Evolutionary conservation across 1,140 invertebrate genomes (phyloP).

Genomic region (Spodoptera frugiperda): DNA sequence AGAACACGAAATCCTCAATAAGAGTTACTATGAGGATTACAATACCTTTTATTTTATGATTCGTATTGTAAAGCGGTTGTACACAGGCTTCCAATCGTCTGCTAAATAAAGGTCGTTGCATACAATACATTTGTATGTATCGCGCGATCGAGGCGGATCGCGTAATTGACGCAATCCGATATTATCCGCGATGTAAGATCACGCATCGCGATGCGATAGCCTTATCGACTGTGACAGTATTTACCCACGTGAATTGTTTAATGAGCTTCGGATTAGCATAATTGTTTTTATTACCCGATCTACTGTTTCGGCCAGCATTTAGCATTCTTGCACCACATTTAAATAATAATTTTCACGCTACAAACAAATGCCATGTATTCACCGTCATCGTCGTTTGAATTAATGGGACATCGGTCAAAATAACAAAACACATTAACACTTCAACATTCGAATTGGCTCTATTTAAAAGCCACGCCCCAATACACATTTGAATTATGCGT

Average conservation of each 20-base stretch:
- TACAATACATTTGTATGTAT: slow-evolving; percentile 80
- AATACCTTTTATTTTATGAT: slow-evolving; percentile 44
- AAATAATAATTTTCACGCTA: background rate
- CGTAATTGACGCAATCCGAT: slow-evolving; percentile 84
- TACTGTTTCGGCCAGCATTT: slow-evolving; percentile 21
- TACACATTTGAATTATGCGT: slow-evolving; percentile 12
- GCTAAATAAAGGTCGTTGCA: slow-evolving; percentile 73
- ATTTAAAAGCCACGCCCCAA: slow-evolving; percentile 25
- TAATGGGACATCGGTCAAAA: background rate
- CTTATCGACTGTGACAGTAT: slow-evolving; percentile 72
- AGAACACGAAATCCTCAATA: background rate
- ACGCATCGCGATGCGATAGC: slow-evolving; percentile 72
- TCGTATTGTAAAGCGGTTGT: slow-evolving; percentile 41
- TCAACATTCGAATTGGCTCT: slow-evolving; percentile 18
- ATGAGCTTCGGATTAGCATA: slow-evolving; percentile 75
- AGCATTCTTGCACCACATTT: background rate
- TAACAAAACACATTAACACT: background rate
- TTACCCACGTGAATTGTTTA: slow-evolving; percentile 73
- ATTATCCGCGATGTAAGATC: slow-evolving; percentile 81
- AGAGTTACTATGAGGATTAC: slow-evolving; percentile 16
- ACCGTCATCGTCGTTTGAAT: background rate
- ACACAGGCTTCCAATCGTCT: slow-evolving; percentile 29
- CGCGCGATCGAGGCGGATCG: slow-evolving; percentile 74
- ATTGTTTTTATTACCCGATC: slow-evolving; percentile 60
- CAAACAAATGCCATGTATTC: background rate